A percentile compares a stretch with the other conserved stretches of the same genome.
Conservation (phyloP, 2,797 vertebrate genomes). For the Macrochelys suwanniensis region DNA sequence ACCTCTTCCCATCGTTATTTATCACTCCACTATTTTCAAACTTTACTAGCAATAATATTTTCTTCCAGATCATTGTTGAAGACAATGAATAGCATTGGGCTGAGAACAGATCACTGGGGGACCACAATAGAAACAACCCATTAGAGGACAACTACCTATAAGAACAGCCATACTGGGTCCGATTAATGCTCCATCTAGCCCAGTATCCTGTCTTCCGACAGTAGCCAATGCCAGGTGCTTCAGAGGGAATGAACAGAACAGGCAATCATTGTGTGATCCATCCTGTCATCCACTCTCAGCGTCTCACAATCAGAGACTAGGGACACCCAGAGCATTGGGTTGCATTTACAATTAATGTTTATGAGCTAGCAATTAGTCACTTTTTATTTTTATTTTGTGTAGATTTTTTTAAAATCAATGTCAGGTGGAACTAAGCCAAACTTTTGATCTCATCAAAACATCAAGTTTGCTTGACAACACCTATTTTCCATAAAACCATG, state of each 20-base stretch:
- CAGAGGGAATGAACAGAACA: background rate
- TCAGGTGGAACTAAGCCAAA: background rate
- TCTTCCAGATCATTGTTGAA: background rate
- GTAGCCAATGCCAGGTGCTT: background rate
- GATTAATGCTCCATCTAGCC: background rate
- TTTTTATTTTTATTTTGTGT: background rate
- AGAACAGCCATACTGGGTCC: background rate
- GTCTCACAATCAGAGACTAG: background rate
- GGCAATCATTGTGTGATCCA: background rate
- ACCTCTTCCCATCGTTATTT: background rate
- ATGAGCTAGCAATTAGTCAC: background rate
- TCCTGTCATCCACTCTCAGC: background rate
- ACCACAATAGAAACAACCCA: background rate
- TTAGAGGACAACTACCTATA: accelerated
- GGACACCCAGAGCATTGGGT: background rate
- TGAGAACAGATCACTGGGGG: background rate
- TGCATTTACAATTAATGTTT: background rate
- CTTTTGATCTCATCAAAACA: background rate
- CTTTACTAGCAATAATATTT: background rate
- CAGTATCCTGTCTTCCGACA: background rate
- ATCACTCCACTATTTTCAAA: background rate
- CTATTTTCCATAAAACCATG: background rate
- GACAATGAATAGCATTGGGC: background rate
- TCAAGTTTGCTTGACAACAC: background rate
- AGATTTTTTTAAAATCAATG: background rate